Base-by-base conservation (phyloP, 2,888 invertebrate species). In the Erebia palarica region DNA sequence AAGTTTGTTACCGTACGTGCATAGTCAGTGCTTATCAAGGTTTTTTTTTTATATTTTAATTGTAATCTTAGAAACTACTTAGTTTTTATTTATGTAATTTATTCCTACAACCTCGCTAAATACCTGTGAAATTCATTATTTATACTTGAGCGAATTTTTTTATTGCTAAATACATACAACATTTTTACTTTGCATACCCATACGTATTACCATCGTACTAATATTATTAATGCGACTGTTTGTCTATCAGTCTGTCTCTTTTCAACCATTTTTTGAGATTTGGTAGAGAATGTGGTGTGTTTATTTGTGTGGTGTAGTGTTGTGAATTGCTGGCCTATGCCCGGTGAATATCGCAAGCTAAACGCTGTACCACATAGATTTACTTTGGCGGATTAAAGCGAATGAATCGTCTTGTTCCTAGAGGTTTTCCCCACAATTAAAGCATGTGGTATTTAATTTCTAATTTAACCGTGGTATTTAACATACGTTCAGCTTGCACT, bases 1-100 rank as follows among this genome's bases (percentile, higher is more conserved):
- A 13, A 27, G 57, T 9, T 11, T 11, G 13, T 21, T 58, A 13
- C 21, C 57, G 1, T 47, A 47, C 47, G 47, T 47, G 3, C 53
- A 18, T 55, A 55, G 55, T 55, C 18, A 16, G 55, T 55, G 27
- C 27, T 58, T 27, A 58, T 58, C 21, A 27, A 58, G 14, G 14
- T 27, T 27, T 55, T 55, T 55, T 10, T 55, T 55, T 55, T 10
- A n/a, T 53, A 53, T 53, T 53, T 53, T 53, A n/a, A 53, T 53
- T n/a, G 53, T 55, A 16, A 16, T 3, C 55, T 18, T 55, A 55
- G 55, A 55, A 55, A n/a, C 7, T n/a, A 51, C 51, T 51, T n/a
- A 55, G 55, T 55, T n/a, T n/a, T n/a, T n/a, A 55, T n/a, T 51
- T n/a, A 51, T 10, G 10, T 55, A 55, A 55, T 55, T 0, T 55